Evolutionary conservation across 92 coral and sea anemone species (phyloP), one percentile per base, ranked within the genome.

Genomic region (Porites divaricata): DNA sequence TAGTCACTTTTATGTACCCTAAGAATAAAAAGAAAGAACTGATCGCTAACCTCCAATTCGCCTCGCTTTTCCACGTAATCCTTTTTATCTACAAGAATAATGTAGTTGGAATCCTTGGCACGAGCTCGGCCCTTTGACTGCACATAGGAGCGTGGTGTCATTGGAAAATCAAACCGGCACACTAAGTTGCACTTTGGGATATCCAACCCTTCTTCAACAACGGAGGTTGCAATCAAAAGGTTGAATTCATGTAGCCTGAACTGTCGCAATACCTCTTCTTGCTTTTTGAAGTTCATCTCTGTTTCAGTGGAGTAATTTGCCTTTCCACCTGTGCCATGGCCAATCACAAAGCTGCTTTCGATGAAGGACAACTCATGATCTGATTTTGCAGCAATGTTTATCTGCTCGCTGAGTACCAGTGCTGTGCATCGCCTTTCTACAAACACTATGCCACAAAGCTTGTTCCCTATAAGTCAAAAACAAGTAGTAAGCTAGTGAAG

Each of bases 91-190:
- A 90, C 94, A 67, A 97, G 88, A 49, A 95, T 79, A 67, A 85
- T 79, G 84, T 92, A 97, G 50, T 77, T 53, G 49, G 99, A 95
- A 61, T 75, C 86, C 59, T 91, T 91, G 0, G 97, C 98, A 26
- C 99, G 88, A 13, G 98, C 99, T 45, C 99, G 84, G 20, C 99
- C 99, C 52, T 92, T 93, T 0, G 98, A 95, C 80, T 96, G 99
- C 1, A 96, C 97, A 74, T 90, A 96, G 59, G 98, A 92, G 14
- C 98, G 94, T 23, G 28, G 91, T 70, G 72, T 96, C 78, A 84
- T 83, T 1, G 99, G 98, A 48, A 95, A 95, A 69, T 96, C 99
- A 77, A 96, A 96, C 35, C 93, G 88, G 20, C 93, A 94, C 2
- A 96, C 99, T 6, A 93, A 77, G 48, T 96, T 96, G 70, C 99